phyloP scores from a whole-genome alignment of 2,797 vertebrate species.

The Acipenser transmontanus region DNA sequence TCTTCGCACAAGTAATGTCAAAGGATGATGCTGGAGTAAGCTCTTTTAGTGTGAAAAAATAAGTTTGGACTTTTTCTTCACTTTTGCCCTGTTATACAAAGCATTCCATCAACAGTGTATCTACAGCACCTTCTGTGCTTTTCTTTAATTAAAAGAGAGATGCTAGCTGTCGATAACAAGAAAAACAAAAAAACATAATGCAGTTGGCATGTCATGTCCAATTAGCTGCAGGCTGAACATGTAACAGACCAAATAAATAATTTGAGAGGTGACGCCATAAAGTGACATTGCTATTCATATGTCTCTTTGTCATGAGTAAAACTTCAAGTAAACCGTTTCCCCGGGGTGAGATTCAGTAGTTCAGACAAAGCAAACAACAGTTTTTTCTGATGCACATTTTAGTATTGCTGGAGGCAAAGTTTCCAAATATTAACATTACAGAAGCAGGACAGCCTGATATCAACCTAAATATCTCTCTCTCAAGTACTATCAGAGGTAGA shows the following conservation, averaged over 20 bases:
- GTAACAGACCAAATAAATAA: conserved; percentile 77
- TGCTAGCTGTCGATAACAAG: conserved; percentile 59
- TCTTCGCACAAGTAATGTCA: too few relatives aligned
- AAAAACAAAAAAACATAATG: conserved; percentile 51
- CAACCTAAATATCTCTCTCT: too few relatives aligned
- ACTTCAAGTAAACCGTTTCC: conserved; percentile 71
- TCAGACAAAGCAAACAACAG: conserved; percentile 88
- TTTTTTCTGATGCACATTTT: conserved; percentile 85
- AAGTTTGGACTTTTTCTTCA: conserved; percentile 29
- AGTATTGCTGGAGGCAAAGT: conserved; percentile 83
- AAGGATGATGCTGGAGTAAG: too few relatives aligned
- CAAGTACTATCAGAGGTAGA: too few relatives aligned
- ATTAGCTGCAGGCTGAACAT: conserved; percentile 73
- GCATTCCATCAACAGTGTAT: background rate
- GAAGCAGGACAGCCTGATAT: too few relatives aligned
- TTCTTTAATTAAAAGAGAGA: conserved; percentile 64
- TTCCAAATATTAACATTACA: conserved; percentile 30
- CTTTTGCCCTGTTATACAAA: conserved; percentile 29
- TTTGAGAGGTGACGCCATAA: conserved; percentile 60
- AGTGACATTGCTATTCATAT: conserved; percentile 76
- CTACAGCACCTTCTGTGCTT: conserved; percentile 36
- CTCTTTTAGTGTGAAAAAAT: too few relatives aligned
- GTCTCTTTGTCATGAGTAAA: conserved; percentile 69
- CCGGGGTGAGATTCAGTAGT: conserved; percentile 71
- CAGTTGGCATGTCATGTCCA: conserved; percentile 77